Percentiles rank a stretch among this genome's conserved stretches.
These are phyloP conservation scores for Drosophila santomea DNA, from an alignment of 1,140 invertebrate genomes.

Conservation along the genomic window DNA sequence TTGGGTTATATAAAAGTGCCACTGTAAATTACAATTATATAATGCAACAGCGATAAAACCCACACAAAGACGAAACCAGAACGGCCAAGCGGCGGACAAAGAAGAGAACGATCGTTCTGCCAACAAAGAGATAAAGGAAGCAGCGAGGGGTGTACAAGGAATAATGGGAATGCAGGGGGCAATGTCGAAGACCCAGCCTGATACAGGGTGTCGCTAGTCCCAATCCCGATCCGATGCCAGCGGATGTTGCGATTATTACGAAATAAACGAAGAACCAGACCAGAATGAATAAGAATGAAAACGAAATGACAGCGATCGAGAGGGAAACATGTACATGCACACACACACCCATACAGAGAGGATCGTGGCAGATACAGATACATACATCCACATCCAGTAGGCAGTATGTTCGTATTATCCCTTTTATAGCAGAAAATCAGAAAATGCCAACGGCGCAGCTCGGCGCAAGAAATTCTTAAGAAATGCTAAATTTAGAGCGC, in stretches of 20 bases:
- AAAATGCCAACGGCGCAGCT: slow-evolving; percentile 74
- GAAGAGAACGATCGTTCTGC: slow-evolving; percentile 34
- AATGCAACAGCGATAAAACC: slow-evolving; percentile 60
- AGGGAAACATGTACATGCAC: neutral
- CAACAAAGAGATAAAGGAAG: slow-evolving; percentile 47
- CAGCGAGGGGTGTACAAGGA: neutral
- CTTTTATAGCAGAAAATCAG: slow-evolving; percentile 78
- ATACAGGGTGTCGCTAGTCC: slow-evolving; percentile 28
- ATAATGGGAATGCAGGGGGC: neutral
- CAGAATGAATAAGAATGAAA: slow-evolving; percentile 65
- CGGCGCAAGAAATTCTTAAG: slow-evolving; percentile 64
- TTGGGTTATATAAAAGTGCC: slow-evolving; percentile 53
- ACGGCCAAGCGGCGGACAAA: slow-evolving; percentile 14
- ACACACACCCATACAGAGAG: slow-evolving; percentile 6
- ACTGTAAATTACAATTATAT: slow-evolving; percentile 70
- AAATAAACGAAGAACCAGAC: slow-evolving; percentile 67
- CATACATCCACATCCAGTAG: slow-evolving; percentile 20
- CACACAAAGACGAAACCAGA: slow-evolving; percentile 31
- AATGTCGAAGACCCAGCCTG: slow-evolving; percentile 42
- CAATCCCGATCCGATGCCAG: slow-evolving; percentile 47
- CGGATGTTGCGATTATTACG: slow-evolving; percentile 81
- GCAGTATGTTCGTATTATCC: slow-evolving; percentile 68
- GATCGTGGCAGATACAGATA: slow-evolving; percentile 10
- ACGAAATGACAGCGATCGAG: slow-evolving; percentile 50
- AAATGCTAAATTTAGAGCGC: slow-evolving; percentile 80